phyloP scores from a whole-genome alignment of 2,888 invertebrate genomes.

The Troglohyphantes excavatus region DNA sequence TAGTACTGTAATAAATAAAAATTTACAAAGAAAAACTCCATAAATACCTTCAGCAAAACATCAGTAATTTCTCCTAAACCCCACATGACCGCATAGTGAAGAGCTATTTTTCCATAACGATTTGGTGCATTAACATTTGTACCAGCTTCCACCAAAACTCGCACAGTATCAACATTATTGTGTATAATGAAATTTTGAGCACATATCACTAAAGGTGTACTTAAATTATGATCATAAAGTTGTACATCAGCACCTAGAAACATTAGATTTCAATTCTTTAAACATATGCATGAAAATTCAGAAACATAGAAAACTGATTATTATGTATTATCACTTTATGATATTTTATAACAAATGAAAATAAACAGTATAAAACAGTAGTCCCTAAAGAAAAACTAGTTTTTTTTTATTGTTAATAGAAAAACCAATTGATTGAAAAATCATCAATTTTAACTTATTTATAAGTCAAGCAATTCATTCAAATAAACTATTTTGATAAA shows the following conservation, averaged over 20 bases:
- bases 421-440: too few relatives aligned
- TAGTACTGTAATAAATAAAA: too few relatives aligned
- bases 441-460: too few relatives aligned
- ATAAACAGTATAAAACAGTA: too few relatives aligned
- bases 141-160: constrained; percentile 76
- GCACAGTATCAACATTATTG: constrained; percentile 79
- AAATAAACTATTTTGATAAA: too few relatives aligned
- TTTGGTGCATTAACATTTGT: constrained; percentile 79
- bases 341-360: too few relatives aligned
- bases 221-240: constrained; percentile 82
- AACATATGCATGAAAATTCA: background rate
- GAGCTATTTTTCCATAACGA: constrained; percentile 78
- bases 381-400: too few relatives aligned
- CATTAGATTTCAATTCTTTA: background rate
- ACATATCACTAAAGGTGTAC: constrained; percentile 83
- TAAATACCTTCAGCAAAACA: constrained; percentile 75
- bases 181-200: constrained; percentile 83
- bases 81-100: constrained; percentile 80
- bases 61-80: constrained; percentile 79
- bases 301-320: too few relatives aligned
- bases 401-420: too few relatives aligned
- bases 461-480: too few relatives aligned
- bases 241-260: constrained; percentile 83
- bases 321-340: too few relatives aligned
- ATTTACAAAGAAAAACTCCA: too few relatives aligned